Conservation (phyloP, 1,140 invertebrate genomes). For the Drosophila prosaltans region DNA sequence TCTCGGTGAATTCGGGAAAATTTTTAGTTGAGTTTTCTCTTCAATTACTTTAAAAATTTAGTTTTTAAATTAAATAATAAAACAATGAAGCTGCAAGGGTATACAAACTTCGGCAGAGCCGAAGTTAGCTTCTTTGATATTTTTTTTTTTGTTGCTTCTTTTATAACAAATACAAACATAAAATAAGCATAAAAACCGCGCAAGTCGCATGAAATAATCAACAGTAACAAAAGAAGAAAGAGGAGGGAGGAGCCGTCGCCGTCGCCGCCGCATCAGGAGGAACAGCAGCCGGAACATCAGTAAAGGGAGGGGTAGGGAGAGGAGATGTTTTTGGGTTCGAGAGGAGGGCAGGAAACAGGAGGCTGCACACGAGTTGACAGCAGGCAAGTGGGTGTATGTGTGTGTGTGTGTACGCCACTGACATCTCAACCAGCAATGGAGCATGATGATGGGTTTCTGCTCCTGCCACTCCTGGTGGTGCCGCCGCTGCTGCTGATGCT, state of each 20-base stretch:
- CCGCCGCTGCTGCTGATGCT: conserved; percentile 14
- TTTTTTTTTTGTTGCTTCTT: conserved; percentile 45
- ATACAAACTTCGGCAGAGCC: too few relatives aligned
- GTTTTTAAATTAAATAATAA: too few relatives aligned
- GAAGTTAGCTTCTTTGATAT: too few relatives aligned
- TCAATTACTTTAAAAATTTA: too few relatives aligned
- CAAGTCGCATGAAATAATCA: conserved; percentile 79
- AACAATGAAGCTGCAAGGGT: too few relatives aligned
- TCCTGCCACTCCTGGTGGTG: conserved; percentile 1
- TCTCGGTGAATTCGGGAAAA: too few relatives aligned
- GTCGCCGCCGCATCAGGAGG: too few relatives aligned
- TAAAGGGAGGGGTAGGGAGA: neutral
- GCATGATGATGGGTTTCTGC: conserved; percentile 29
- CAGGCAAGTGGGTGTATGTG: conserved; percentile 59
- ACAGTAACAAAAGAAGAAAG: conserved; percentile 66
- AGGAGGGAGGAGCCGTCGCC: neutral
- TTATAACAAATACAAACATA: conserved; percentile 77
- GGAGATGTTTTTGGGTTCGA: neutral
- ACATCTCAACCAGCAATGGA: conserved; percentile 71
- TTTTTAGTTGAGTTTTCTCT: too few relatives aligned
- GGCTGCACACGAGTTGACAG: conserved; percentile 65
- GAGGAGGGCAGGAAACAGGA: conserved; percentile 14
- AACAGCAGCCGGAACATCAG: neutral
- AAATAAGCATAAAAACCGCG: conserved; percentile 76
- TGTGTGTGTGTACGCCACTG: conserved; percentile 28